These are phyloP conservation scores for Hylaea fasciaria DNA, from an alignment of 2,888 invertebrate genomes.

Conservation along the genomic window DNA sequence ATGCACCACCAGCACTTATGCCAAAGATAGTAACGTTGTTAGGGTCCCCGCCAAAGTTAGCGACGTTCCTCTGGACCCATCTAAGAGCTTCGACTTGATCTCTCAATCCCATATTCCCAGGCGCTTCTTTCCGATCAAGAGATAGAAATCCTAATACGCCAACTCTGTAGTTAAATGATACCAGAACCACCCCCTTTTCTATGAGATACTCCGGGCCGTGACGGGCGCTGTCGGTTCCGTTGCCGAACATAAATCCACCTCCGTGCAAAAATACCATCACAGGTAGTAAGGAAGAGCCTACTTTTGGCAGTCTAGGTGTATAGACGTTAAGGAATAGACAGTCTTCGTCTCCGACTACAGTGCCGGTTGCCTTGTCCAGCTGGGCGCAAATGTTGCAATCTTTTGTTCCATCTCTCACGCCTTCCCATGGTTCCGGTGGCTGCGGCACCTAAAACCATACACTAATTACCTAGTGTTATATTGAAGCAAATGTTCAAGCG, in stretches of 20 bases:
- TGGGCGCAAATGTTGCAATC: constrained; percentile 88
- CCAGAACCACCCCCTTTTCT: constrained; percentile 72
- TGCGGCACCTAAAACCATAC: constrained; percentile 64
- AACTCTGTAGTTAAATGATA: constrained; percentile 75
- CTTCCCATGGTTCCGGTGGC: constrained; percentile 81
- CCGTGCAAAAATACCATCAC: constrained; percentile 81
- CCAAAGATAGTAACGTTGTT: constrained; percentile 82
- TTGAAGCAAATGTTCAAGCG: background rate
- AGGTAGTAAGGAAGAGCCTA: constrained; percentile 51
- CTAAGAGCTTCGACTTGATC: constrained; percentile 82
- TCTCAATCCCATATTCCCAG: constrained; percentile 80
- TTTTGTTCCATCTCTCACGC: constrained; percentile 86
- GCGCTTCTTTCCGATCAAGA: constrained; percentile 70
- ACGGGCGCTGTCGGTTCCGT: constrained; percentile 67
- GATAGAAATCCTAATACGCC: constrained; percentile 77
- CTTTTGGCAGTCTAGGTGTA: constrained; percentile 77
- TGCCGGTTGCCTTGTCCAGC: constrained; percentile 80
- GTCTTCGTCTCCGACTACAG: constrained; percentile 83
- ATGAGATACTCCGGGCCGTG: constrained; percentile 77
- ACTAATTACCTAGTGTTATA: too few relatives aligned
- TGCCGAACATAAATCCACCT: constrained; percentile 76
- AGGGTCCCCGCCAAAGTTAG: constrained; percentile 77
- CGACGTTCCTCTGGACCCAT: constrained; percentile 81
- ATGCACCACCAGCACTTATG: constrained; percentile 81
- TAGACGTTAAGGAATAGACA: constrained; percentile 89